Evolutionary conservation across 2,797 vertebrate genomes (phyloP), one percentile per base, ranked within the genome.

Genomic region (Mastacembelus armatus): DNA sequence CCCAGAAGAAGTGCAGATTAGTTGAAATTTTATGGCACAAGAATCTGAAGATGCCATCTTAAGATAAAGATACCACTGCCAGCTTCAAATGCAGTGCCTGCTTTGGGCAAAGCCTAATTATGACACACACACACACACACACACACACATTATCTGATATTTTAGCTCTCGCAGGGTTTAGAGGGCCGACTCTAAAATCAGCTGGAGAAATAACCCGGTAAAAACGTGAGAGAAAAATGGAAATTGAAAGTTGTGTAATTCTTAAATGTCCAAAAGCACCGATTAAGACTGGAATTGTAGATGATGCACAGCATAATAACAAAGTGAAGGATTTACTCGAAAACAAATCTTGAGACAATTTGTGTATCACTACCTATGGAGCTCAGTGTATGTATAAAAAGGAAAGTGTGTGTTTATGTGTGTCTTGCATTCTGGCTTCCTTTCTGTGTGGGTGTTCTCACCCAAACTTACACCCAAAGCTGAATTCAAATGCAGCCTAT

Each of bases 401-500:
- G 26, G 12, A 6, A 6, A 9, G 5, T 3, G 2, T 29, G 29
- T 27, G 38, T 50, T 21, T 22, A 24, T 19, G 21, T 40, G 21
- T 22, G n/a, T 54, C 26, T 64, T 16, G 40, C 19, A 48, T 61
- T 65, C 48, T 12, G 10, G 56, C 44, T 44, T 55, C 16, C 19
- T 40, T 2, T 33, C 35, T 32, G 18, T 12, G 69, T 80, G 72
- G 63, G 78, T 66, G 75, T 70, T 61, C 18, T 32, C 38, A 10
- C 29, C 42, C 29, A 29, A 65, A 73, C 66, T 66, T 63, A n/a
- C n/a, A n/a, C n/a, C n/a, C n/a, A n/a, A n/a, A n/a, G n/a, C n/a
- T 42, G 44, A 27, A 66, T 85, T 74, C 55, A 30, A 48, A 64
- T 70, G 62, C 76, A 83, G 57, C 59, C 47, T 50, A 35, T 66